phyloP scores from a whole-genome alignment of 2,888 invertebrate genomes.

The Nezara viridula region DNA sequence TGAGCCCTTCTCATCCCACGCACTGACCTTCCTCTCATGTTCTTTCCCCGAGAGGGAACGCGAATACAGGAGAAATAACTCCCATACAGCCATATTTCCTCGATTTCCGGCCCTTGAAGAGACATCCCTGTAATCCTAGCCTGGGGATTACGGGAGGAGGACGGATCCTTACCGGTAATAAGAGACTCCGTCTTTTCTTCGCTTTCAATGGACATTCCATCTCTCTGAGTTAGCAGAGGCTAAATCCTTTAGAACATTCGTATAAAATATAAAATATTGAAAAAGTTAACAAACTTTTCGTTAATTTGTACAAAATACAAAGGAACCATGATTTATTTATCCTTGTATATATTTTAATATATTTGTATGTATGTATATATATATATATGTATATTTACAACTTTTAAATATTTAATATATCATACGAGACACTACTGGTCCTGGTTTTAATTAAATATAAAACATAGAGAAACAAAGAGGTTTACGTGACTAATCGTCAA shows the following conservation, averaged over 20 bases:
- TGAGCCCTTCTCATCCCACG: not conserved
- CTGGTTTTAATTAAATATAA: too few species aligned
- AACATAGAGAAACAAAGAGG: too few species aligned
- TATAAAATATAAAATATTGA: not conserved
- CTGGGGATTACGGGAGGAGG: not conserved
- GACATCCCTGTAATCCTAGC: not conserved
- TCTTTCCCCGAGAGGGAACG: not conserved
- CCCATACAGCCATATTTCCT: not conserved
- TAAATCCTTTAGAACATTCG: not conserved
- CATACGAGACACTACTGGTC: too few species aligned
- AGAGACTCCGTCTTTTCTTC: not conserved
- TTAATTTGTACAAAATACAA: too few species aligned
- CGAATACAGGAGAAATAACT: not conserved
- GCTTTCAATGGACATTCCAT: not conserved
- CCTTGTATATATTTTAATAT: too few species aligned
- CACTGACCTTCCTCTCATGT: slow-evolving; percentile 14
- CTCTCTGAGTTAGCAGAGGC: not conserved
- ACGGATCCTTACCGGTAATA: not conserved
- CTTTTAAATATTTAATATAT: too few species aligned
- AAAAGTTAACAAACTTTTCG: too few species aligned
- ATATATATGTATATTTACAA: too few species aligned
- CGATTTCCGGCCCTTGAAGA: not conserved
- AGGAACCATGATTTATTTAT: too few species aligned
- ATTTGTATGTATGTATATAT: too few species aligned
- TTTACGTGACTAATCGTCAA: too few species aligned